A percentile compares a stretch with the other conserved stretches of the same genome.
Evolutionary conservation across 2,888 invertebrate species (phyloP).

Genomic region (Seira sanloemensis): DNA sequence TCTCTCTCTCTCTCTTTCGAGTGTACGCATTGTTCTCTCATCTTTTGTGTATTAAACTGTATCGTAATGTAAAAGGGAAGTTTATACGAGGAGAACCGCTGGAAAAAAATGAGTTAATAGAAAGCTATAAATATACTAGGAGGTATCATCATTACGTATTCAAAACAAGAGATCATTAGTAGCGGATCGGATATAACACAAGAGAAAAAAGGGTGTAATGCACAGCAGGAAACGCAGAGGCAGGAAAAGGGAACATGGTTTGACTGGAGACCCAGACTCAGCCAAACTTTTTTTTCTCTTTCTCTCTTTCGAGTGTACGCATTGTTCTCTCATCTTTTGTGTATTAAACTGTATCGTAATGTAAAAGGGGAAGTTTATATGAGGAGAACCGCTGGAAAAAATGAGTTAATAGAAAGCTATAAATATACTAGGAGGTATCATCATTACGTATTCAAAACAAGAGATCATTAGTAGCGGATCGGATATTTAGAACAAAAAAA

Average conservation of each 20-base stretch:
- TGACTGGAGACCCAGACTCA: background rate
- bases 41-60: slow-evolving; percentile 58
- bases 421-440: background rate
- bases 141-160: slow-evolving; percentile 58
- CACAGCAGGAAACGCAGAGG: background rate
- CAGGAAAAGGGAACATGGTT: background rate
- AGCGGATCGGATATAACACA: slow-evolving; percentile 47
- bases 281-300: background rate
- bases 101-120: background rate
- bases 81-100: background rate
- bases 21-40: slow-evolving; percentile 46
- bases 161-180: slow-evolving; percentile 63
- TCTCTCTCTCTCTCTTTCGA: background rate
- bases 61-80: background rate
- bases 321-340: slow-evolving; percentile 58
- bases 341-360: slow-evolving; percentile 40
- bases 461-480: slow-evolving; percentile 31
- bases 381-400: background rate
- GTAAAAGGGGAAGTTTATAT: background rate
- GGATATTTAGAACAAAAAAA: background rate
- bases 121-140: background rate
- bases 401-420: background rate
- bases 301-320: slow-evolving; percentile 15
- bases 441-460: background rate
- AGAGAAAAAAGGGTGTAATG: background rate